Percentiles rank a stretch among this genome's conserved stretches.
phyloP scores from a whole-genome alignment of 2,888 invertebrate species.

The Eilema sororculum region DNA sequence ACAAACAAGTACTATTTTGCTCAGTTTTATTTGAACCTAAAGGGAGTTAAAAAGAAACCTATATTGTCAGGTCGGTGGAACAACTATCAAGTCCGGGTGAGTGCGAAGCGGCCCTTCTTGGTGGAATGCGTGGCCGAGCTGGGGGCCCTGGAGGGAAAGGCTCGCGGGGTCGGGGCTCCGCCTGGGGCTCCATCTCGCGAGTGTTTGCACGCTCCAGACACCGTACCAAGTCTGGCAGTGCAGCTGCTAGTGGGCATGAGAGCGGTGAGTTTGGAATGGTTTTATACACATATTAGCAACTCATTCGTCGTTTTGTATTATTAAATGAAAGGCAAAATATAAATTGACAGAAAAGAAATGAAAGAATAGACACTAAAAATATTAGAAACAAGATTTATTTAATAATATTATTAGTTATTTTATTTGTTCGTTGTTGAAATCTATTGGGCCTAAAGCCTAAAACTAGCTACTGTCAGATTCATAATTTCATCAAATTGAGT shows the following conservation, averaged over 20 bases:
- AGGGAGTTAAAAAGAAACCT: background rate
- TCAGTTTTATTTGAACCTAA: background rate
- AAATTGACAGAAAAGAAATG: too few relatives aligned
- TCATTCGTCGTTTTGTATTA: background rate
- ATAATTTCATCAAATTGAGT: too few relatives aligned
- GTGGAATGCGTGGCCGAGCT: slow-evolving; percentile 76
- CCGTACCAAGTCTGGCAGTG: slow-evolving; percentile 91
- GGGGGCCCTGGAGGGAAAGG: slow-evolving; percentile 73
- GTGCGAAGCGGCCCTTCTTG: slow-evolving; percentile 88
- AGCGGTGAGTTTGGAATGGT: slow-evolving; percentile 82
- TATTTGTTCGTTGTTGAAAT: too few relatives aligned
- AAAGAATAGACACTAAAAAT: too few relatives aligned
- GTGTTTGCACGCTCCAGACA: slow-evolving; percentile 95
- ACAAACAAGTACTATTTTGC: too few relatives aligned
- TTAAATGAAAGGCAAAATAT: too few relatives aligned
- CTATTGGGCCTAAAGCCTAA: too few relatives aligned
- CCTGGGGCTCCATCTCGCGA: slow-evolving; percentile 96
- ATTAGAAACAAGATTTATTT: too few relatives aligned
- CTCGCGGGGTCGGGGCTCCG: slow-evolving; percentile 90
- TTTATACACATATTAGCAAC: background rate
- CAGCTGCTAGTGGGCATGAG: slow-evolving; percentile 89
- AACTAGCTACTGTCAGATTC: too few relatives aligned
- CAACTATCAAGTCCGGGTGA: slow-evolving; percentile 93
- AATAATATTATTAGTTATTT: too few relatives aligned
- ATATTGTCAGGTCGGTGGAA: slow-evolving; percentile 89